Evolutionary conservation across 2,888 invertebrate genomes (phyloP).

Genomic region (Anorthoa munda): DNA sequence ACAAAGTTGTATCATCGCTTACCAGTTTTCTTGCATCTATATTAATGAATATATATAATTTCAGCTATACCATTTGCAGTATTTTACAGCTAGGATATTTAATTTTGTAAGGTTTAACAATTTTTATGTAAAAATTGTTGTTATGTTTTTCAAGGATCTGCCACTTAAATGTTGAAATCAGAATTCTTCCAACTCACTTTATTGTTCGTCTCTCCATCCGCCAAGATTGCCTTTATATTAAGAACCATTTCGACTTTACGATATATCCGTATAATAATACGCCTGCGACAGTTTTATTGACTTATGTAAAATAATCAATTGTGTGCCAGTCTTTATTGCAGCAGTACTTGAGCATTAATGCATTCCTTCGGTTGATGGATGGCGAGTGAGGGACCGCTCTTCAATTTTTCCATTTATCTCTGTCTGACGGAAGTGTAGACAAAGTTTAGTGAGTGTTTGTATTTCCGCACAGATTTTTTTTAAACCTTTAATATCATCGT

Average conservation of each 20-base stretch:
- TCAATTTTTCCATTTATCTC: conserved; percentile 73
- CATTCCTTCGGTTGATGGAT: conserved; percentile 77
- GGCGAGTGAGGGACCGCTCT: conserved; percentile 62
- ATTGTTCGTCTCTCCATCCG: background rate
- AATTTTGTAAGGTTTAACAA: background rate
- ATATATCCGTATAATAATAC: conserved; percentile 24
- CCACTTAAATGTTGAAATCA: background rate
- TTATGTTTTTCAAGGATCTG: background rate
- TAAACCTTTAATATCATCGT: too few relatives aligned
- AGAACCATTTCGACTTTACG: conserved; percentile 36
- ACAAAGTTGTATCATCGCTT: conserved; percentile 14
- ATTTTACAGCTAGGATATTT: background rate
- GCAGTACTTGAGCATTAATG: conserved; percentile 70
- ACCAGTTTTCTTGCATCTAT: background rate
- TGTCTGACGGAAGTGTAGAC: conserved; percentile 63
- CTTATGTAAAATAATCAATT: conserved; percentile 45
- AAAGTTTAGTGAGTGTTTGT: conserved; percentile 22
- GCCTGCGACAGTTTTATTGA: conserved; percentile 47
- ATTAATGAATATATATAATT: conserved; percentile 8
- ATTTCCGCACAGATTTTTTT: background rate
- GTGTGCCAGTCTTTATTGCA: conserved; percentile 66
- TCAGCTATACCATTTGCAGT: background rate
- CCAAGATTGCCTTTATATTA: conserved; percentile 12
- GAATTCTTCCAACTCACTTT: background rate
- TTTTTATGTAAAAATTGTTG: background rate